Conservation (phyloP, 2,888 invertebrate genomes). For the Drosophila infuscata region DNA sequence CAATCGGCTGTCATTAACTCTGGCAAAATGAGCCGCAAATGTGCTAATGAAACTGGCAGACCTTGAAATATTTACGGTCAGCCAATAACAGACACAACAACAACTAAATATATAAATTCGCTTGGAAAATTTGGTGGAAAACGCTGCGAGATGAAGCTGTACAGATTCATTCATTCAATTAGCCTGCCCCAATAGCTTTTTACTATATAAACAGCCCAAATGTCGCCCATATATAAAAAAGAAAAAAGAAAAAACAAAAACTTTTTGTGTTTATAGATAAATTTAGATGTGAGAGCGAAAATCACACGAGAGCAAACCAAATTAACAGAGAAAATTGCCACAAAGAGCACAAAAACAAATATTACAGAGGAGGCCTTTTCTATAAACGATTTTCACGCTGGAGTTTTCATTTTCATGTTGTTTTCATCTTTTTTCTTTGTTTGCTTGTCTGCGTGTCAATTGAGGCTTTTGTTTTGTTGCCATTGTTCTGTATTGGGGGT, state of each 20-base stretch:
- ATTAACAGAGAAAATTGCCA: conserved; percentile 21
- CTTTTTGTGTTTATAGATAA: conserved; percentile 65
- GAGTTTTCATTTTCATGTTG: conserved; percentile 20
- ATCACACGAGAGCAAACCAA: conserved; percentile 18
- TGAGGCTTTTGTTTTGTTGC: conserved; percentile 57
- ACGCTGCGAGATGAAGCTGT: conserved; percentile 25
- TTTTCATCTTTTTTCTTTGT: conserved; percentile 26
- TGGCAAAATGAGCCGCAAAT: conserved; percentile 61
- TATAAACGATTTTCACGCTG: background rate
- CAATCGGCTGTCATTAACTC: conserved; percentile 75
- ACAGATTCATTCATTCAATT: conserved; percentile 68
- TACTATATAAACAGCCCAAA: conserved; percentile 47
- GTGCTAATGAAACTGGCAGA: conserved; percentile 68
- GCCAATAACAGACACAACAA: background rate
- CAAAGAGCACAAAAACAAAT: conserved; percentile 39
- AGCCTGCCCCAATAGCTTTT: conserved; percentile 60
- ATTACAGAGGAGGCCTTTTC: background rate
- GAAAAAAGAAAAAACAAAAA: conserved; percentile 6
- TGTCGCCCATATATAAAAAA: conserved; percentile 40
- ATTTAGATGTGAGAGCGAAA: conserved; percentile 60
- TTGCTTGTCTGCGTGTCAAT: conserved; percentile 58
- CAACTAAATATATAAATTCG: conserved; percentile 5
- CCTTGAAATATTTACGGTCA: conserved; percentile 53
- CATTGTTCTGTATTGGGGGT: conserved; percentile 10
- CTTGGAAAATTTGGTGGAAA: conserved; percentile 45